Conservation (phyloP, 2,113 vertebrate species). For the Salminus brasiliensis region DNA sequence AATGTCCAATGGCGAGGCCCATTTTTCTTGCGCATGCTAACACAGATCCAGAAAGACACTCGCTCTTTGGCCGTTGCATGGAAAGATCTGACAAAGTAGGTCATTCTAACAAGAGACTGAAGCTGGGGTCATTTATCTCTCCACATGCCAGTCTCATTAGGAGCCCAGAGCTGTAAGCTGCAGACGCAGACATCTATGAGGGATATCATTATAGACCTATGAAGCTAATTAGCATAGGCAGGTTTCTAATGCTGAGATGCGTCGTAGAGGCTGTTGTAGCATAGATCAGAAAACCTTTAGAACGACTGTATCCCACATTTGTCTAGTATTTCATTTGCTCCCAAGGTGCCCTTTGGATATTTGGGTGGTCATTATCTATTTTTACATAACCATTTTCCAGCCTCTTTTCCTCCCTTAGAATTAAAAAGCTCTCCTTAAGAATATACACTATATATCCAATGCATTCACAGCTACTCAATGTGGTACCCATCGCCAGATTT, state of each 20-base stretch:
- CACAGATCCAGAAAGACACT: constrained; percentile 22
- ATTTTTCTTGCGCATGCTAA: constrained; percentile 19
- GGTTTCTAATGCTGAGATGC: not conserved
- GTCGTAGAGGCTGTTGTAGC: not conserved
- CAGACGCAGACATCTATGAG: constrained; percentile 12
- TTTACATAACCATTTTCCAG: too few relatives aligned
- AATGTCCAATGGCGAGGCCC: constrained; percentile 7
- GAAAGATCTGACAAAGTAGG: constrained; percentile 32
- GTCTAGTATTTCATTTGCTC: not conserved
- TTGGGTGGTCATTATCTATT: too few relatives aligned
- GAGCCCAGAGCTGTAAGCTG: not conserved
- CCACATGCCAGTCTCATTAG: constrained; percentile 16
- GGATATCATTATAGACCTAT: not conserved
- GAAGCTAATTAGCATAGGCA: not conserved
- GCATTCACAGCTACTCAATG: too few relatives aligned
- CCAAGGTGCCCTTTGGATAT: not conserved
- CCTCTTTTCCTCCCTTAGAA: too few relatives aligned
- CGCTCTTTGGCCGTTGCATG: not conserved
- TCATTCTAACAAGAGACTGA: constrained; percentile 10
- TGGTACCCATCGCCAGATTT: too few relatives aligned
- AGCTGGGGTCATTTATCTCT: constrained; percentile 28
- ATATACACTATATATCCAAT: too few relatives aligned
- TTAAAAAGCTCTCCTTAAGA: too few relatives aligned
- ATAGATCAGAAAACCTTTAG: not conserved
- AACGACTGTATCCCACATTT: not conserved